Conservation (phyloP, 2,113 vertebrate genomes). For the Neogobius melanostomus region DNA sequence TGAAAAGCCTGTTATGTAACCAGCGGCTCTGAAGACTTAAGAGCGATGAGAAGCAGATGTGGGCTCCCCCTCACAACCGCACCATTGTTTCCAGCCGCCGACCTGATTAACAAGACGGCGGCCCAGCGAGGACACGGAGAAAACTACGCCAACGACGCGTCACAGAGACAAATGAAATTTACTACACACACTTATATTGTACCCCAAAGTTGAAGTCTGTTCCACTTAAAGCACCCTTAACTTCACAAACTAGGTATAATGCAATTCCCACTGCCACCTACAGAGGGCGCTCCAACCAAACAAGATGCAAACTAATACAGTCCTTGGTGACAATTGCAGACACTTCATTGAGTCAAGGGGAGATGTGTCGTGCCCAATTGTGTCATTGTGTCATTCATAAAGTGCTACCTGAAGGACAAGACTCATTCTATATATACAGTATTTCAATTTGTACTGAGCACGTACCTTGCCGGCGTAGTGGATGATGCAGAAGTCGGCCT, state of each 20-base stretch:
- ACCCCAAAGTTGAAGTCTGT: neutral
- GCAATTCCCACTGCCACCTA: too few species aligned
- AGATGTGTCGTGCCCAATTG: too few species aligned
- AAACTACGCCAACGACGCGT: neutral
- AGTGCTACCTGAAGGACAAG: too few species aligned
- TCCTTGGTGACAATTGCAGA: too few species aligned
- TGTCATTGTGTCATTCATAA: too few species aligned
- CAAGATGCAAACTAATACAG: too few species aligned
- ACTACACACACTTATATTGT: neutral
- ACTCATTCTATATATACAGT: too few species aligned
- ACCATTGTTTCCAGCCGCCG: constrained; percentile 58
- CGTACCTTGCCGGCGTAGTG: constrained; percentile 94
- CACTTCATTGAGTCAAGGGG: too few species aligned
- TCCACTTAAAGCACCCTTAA: too few species aligned
- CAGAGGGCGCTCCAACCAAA: too few species aligned
- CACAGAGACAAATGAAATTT: neutral
- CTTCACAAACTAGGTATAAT: too few species aligned
- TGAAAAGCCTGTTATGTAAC: constrained; percentile 55
- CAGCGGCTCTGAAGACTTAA: constrained; percentile 29
- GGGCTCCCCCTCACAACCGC: constrained; percentile 48
- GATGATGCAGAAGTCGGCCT: constrained; percentile 93
- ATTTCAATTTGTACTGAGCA: constrained; percentile 16
- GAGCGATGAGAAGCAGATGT: constrained; percentile 70
- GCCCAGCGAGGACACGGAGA: neutral
- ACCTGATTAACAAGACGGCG: constrained; percentile 39